Evolutionary conservation across 2,888 invertebrate genomes (phyloP).

Genomic region (Plusia festucae): DNA sequence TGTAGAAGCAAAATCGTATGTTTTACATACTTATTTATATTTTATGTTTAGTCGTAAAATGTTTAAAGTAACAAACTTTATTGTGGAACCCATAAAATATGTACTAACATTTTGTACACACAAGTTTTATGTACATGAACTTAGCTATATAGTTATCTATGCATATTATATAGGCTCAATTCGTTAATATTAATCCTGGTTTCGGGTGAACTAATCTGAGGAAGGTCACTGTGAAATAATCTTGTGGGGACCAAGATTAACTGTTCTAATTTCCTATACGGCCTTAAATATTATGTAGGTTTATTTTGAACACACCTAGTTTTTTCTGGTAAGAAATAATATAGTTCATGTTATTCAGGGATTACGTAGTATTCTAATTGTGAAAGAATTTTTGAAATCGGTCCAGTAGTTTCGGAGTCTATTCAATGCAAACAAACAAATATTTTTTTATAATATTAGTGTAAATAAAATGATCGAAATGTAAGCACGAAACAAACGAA

Average conservation of each 20-base stretch:
- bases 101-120: constrained; percentile 44
- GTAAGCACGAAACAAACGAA: no score
- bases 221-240: constrained; percentile 43
- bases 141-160: neutral
- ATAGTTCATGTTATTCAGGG: no score
- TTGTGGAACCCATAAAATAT: constrained; percentile 75
- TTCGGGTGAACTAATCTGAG: constrained; percentile 44
- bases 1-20: constrained; percentile 62
- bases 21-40: constrained; percentile 76
- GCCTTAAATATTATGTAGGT: neutral
- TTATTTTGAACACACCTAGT: no score
- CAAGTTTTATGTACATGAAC: constrained; percentile 13
- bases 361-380: no score
- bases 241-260: constrained; percentile 25
- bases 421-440: no score
- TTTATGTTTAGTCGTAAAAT: constrained; percentile 81
- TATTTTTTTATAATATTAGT: no score
- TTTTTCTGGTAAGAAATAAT: no score
- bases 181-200: constrained; percentile 53
- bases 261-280: neutral
- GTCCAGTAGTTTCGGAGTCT: no score
- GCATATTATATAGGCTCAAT: constrained; percentile 24
- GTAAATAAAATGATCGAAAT: no score
- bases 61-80: constrained; percentile 80
- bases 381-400: no score